phyloP scores from a whole-genome alignment of 2,888 invertebrate species.

The Nysson spinosus region DNA sequence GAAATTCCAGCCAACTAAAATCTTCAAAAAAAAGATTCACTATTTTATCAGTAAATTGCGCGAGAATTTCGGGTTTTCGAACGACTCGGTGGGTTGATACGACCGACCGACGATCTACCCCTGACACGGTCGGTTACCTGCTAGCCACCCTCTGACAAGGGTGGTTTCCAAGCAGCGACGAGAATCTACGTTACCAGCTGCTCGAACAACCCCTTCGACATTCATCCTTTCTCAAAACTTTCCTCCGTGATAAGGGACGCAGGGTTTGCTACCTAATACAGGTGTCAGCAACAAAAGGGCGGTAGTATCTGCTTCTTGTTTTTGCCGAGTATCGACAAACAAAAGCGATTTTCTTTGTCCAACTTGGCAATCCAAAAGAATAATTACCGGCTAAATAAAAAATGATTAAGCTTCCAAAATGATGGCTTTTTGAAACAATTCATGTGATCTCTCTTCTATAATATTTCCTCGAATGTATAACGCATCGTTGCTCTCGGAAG shows the following conservation, averaged over 20 bases:
- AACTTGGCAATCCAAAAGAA: background rate
- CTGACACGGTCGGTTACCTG: too few relatives aligned
- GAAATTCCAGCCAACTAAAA: background rate
- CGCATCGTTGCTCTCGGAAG: too few relatives aligned
- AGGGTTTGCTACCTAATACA: constrained; percentile 26
- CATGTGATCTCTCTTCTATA: too few relatives aligned
- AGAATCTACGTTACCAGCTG: constrained; percentile 36
- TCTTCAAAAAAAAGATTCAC: background rate
- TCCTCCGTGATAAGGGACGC: constrained; percentile 9
- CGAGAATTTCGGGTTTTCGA: background rate
- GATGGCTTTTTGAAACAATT: too few relatives aligned
- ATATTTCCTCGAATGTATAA: too few relatives aligned
- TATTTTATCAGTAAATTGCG: background rate
- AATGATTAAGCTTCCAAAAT: too few relatives aligned
- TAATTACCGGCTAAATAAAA: background rate
- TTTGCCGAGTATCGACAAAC: background rate
- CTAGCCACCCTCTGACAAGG: constrained; percentile 42
- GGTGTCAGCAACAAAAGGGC: constrained; percentile 25
- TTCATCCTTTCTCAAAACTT: constrained; percentile 11
- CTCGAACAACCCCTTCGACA: background rate
- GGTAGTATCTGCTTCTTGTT: constrained; percentile 38
- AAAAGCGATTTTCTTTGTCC: background rate
- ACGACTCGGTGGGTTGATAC: background rate
- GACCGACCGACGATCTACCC: constrained; percentile 10
- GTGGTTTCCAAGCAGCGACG: constrained; percentile 12